These are phyloP conservation scores for Ernsta delagoae DNA, from an alignment of 2,888 invertebrate species.

Conservation along the genomic window DNA sequence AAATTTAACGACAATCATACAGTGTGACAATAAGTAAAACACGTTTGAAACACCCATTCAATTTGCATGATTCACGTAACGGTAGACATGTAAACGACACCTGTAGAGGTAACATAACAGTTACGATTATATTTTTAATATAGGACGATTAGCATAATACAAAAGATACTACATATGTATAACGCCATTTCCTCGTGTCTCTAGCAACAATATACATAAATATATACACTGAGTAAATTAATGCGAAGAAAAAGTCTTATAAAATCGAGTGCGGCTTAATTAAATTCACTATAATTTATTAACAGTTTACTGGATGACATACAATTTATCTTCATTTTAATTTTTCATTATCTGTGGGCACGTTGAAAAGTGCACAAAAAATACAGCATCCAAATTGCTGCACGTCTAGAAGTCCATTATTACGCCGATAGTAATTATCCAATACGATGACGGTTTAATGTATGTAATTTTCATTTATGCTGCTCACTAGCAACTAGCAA, in stretches of 20 bases:
- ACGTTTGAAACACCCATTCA: conserved; percentile 26
- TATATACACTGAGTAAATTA: neutral
- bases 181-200: conserved; percentile 27
- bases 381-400: conserved; percentile 56
- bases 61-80: conserved; percentile 39
- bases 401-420: conserved; percentile 62
- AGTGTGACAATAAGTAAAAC: conserved; percentile 22
- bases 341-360: conserved; percentile 55
- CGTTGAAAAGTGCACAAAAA: conserved; percentile 55
- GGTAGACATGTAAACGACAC: conserved; percentile 48
- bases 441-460: conserved; percentile 69
- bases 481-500: conserved; percentile 44
- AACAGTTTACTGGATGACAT: conserved; percentile 54
- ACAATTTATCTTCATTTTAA: conserved; percentile 55
- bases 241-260: neutral
- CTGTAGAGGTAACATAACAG: conserved; percentile 49
- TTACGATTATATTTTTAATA: conserved; percentile 44
- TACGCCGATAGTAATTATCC: conserved; percentile 70
- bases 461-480: conserved; percentile 68
- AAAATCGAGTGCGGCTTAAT: conserved; percentile 48
- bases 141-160: conserved; percentile 47
- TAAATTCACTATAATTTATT: conserved; percentile 48
- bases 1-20: conserved; percentile 17
- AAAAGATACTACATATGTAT: conserved; percentile 32
- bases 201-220: neutral